Evolutionary conservation across 2,888 invertebrate genomes (phyloP).

Genomic region (Noctua janthina): DNA sequence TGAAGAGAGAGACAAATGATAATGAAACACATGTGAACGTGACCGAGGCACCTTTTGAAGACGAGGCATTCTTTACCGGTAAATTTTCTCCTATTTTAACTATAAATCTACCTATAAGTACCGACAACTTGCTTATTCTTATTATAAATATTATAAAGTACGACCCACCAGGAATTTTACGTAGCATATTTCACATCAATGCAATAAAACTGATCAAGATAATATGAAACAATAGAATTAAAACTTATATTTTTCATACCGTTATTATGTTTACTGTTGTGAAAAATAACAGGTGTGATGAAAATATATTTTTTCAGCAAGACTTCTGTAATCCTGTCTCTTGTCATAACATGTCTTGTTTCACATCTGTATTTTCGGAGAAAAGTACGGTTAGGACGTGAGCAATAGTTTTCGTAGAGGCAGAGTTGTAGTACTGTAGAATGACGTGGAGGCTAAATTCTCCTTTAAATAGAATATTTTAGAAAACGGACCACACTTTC

Average conservation of each 20-base stretch:
- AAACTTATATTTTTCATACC: background rate
- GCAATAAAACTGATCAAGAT: conserved; percentile 11
- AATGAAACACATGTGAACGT: conserved; percentile 53
- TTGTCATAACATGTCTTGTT: background rate
- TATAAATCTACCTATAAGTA: background rate
- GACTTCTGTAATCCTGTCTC: background rate
- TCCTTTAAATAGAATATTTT: too few relatives aligned
- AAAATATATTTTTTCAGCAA: background rate
- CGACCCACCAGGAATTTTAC: background rate
- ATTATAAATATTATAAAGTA: background rate
- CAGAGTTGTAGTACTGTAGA: background rate
- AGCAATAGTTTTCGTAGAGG: background rate
- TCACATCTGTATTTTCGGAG: background rate
- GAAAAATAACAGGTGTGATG: background rate
- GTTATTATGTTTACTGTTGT: background rate
- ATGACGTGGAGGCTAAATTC: too few relatives aligned
- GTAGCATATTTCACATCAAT: background rate
- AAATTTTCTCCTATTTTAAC: conserved; percentile 42
- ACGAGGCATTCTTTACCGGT: conserved; percentile 71
- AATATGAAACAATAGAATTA: conserved; percentile 44
- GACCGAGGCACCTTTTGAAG: conserved; percentile 58
- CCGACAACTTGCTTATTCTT: background rate
- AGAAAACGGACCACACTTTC: too few relatives aligned
- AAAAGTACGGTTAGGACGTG: too few relatives aligned
- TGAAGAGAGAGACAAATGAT: conserved; percentile 69